These are phyloP conservation scores for Coreoperca whiteheadi DNA, from an alignment of 2,113 vertebrate genomes.

Conservation along the genomic window DNA sequence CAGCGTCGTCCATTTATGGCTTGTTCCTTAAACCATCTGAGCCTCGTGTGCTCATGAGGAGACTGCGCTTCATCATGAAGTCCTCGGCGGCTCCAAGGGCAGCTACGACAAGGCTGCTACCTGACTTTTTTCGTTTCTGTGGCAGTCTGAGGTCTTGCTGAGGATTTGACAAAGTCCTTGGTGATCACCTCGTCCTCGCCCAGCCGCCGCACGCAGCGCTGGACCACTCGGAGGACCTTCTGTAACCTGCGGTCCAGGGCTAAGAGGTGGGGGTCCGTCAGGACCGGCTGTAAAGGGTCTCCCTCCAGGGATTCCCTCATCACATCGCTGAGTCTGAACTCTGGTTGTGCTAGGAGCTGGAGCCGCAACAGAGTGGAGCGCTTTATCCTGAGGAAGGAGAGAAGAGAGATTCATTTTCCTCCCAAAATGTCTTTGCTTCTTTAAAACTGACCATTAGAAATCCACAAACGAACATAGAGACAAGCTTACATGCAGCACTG, in stretches of 20 bases:
- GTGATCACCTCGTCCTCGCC: slow-evolving; percentile 87
- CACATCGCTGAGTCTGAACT: slow-evolving; percentile 90
- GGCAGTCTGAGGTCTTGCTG: slow-evolving; percentile 9
- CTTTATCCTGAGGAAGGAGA: slow-evolving; percentile 87
- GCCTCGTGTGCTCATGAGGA: background rate
- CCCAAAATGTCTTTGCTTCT: background rate
- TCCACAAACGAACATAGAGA: background rate
- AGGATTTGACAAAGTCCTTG: slow-evolving; percentile 63
- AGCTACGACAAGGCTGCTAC: slow-evolving; percentile 46
- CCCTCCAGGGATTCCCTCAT: slow-evolving; percentile 93
- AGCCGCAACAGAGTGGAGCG: slow-evolving; percentile 88
- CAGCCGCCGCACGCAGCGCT: slow-evolving; percentile 82
- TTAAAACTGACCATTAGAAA: background rate
- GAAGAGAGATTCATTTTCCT: background rate
- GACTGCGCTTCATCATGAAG: slow-evolving; percentile 20
- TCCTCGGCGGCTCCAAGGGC: background rate
- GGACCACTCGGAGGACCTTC: slow-evolving; percentile 85
- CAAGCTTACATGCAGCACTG: slow-evolving; percentile 94
- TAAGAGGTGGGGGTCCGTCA: slow-evolving; percentile 91
- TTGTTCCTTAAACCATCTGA: slow-evolving; percentile 49
- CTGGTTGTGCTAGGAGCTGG: slow-evolving; percentile 84
- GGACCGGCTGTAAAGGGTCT: slow-evolving; percentile 87
- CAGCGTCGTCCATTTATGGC: slow-evolving; percentile 40
- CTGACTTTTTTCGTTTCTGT: slow-evolving; percentile 39
- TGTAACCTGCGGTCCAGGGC: slow-evolving; percentile 92